Base-by-base conservation (phyloP, 2,797 vertebrate species). In the Tragelaphus oryx region DNA sequence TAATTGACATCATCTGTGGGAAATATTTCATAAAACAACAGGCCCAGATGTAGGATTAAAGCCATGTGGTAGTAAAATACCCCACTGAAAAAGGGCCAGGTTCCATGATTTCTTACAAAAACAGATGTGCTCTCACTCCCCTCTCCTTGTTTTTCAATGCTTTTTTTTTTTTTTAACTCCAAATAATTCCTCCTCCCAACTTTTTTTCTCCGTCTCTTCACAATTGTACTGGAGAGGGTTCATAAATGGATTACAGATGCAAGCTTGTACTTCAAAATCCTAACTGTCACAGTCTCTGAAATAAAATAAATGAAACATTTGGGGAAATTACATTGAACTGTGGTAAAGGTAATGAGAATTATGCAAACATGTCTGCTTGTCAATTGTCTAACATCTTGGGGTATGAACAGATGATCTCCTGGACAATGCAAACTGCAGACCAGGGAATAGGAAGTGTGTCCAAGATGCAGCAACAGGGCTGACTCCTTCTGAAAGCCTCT, bases 11-110 rank as follows among this genome's bases (percentile, higher is more conserved):
- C 99, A 99, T 99, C 98, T 99, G 99, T 99, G 99, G 99, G 98
- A 99, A 99, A 99, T 99, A 99, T 99, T 99, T 99, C 98, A 99
- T 99, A 99, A 99, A 99, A 99, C 99, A 99, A 99, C 99, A 99
- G 99, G 99, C 98, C 98, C 99, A 99, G 99, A 99, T 99, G 99
- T 99, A 99, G 98, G 98, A 99, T 99, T 99, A 99, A 98, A 99
- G 98, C 98, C 99, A 99, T 98, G 98, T 99, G 99, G 99, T 99
- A 99, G 98, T 99, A 99, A 99, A 99, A 99, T 99, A 99, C 99
- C 98, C 98, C 98, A 99, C 98, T 98, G 98, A 98, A 99, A 98
- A 98, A 98, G 98, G 98, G 98, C 98, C 98, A 99, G 99, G 98
- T 99, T 99, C 98, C 98, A 98, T 98, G 98, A 99, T 99, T 99